phyloP scores from a whole-genome alignment of 2,888 invertebrate genomes.

The Melieria crassipennis region DNA sequence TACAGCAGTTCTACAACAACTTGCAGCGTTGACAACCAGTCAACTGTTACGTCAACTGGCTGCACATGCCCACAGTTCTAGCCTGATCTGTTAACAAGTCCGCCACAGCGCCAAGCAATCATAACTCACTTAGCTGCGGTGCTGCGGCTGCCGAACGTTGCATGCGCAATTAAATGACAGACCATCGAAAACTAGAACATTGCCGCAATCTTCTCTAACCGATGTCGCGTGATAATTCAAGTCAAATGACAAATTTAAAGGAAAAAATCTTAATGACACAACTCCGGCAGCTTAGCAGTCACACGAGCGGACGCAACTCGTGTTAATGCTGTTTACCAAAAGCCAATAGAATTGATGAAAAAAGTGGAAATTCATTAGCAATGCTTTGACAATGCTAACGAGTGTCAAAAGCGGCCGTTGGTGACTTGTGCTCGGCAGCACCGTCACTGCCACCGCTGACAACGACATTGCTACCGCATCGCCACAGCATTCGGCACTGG shows the following conservation, averaged over 20 bases:
- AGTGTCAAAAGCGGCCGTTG: slow-evolving; percentile 17
- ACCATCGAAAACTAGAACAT: no score
- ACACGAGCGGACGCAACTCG: neutral
- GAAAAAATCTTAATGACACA: slow-evolving; percentile 52
- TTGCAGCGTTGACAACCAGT: slow-evolving; percentile 18
- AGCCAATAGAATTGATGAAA: neutral
- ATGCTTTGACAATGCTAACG: neutral
- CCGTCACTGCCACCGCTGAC: no score
- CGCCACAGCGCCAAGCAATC: neutral
- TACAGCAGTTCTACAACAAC: neutral
- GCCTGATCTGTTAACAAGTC: slow-evolving; percentile 9
- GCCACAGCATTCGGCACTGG: neutral
- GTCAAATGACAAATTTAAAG: slow-evolving; percentile 51
- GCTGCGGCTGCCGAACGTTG: neutral
- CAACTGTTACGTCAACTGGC: neutral
- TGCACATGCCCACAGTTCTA: neutral
- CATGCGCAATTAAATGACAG: no score
- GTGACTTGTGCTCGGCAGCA: no score
- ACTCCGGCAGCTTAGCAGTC: slow-evolving; percentile 28
- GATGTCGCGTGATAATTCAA: slow-evolving; percentile 51
- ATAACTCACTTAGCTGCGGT: neutral
- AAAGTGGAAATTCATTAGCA: neutral
- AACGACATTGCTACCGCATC: neutral
- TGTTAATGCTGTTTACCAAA: slow-evolving; percentile 6
- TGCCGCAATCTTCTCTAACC: neutral